phyloP scores from a whole-genome alignment of 2,797 vertebrate species.

The Salmo trutta region DNA sequence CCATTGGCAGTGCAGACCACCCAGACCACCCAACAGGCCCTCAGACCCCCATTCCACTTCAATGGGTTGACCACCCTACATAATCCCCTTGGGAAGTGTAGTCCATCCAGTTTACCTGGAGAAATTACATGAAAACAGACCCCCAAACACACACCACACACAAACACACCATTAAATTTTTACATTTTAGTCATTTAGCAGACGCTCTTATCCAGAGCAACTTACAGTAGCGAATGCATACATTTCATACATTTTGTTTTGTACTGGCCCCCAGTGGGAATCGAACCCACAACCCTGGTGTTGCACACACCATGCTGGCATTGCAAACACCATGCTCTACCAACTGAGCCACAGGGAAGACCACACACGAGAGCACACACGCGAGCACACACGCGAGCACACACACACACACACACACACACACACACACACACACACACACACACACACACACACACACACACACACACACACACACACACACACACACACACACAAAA shows the following conservation, averaged over 20 bases:
- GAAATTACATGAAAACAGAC: neutral
- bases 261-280: too few relatives aligned
- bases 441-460: neutral
- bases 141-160: neutral
- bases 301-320: too few relatives aligned
- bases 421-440: too few relatives aligned
- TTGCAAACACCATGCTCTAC: too few relatives aligned
- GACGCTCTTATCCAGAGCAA: too few relatives aligned
- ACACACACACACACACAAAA: neutral
- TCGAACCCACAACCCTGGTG: too few relatives aligned
- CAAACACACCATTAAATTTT: neutral
- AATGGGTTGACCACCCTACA: slow-evolving; percentile 14
- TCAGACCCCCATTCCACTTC: slow-evolving; percentile 20
- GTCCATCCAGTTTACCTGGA: neutral
- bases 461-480: neutral
- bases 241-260: too few relatives aligned
- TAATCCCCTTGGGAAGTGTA: neutral
- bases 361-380: neutral
- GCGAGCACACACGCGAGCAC: neutral
- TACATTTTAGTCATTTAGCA: too few relatives aligned
- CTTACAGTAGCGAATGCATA: too few relatives aligned
- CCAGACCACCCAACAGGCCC: slow-evolving; percentile 67
- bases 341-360: too few relatives aligned
- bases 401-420: neutral
- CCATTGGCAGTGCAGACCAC: slow-evolving; percentile 62